phyloP scores from a whole-genome alignment of 2,888 invertebrate genomes.

The Amiota minor region DNA sequence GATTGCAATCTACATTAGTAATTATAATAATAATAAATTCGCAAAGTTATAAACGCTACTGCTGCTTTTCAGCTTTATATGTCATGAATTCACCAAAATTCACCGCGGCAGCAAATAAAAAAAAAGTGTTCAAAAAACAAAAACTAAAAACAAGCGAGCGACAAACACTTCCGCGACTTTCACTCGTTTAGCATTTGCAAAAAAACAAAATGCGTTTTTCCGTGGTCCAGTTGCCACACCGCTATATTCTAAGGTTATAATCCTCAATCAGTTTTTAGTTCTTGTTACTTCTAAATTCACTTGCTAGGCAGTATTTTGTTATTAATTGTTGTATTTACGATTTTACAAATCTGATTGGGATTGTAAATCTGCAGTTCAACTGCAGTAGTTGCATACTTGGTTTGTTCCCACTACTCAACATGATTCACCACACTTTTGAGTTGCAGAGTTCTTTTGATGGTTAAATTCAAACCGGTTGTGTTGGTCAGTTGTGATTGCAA shows the following conservation, averaged over 20 bases:
- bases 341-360: background rate
- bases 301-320: conserved; percentile 9
- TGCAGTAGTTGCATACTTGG: no score
- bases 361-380: no score
- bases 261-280: no score
- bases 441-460: no score
- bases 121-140: conserved; percentile 36
- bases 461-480: no score
- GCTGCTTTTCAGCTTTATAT: no score
- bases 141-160: conserved; percentile 26
- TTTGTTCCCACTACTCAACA: no score
- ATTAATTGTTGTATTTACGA: background rate
- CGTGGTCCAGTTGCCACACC: conserved; percentile 34
- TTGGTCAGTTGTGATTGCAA: no score
- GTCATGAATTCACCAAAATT: background rate
- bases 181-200: conserved; percentile 35
- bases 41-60: no score
- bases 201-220: conserved; percentile 62
- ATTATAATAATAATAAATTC: no score
- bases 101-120: conserved; percentile 33
- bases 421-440: no score
- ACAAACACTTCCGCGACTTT: conserved; percentile 36
- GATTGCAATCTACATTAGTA: no score
- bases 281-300: background rate
- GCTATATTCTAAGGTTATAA: conserved; percentile 40